Conservation (phyloP, 2,797 vertebrate species). For the Pteronotus mesoamericanus region DNA sequence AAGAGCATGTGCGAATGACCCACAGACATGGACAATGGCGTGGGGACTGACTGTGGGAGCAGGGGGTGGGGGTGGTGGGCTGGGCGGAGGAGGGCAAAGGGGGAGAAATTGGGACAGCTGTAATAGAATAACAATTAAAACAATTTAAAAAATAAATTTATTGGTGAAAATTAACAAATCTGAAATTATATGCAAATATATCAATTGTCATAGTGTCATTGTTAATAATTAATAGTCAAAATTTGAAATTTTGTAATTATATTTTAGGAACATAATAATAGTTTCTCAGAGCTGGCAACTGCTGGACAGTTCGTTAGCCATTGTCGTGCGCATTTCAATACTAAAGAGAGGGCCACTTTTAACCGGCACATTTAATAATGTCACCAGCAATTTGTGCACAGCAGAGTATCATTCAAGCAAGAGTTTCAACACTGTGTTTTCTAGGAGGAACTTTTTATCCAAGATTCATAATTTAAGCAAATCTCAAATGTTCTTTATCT, state of each 20-base stretch:
- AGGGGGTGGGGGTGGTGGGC: background rate
- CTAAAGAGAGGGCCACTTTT: background rate
- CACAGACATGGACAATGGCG: background rate
- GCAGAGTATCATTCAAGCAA: background rate
- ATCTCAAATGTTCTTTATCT: conserved; percentile 3
- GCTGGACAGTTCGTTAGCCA: background rate
- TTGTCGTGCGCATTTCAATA: background rate
- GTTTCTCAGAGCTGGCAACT: background rate
- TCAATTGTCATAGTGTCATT: background rate
- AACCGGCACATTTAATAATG: background rate
- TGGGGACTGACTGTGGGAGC: background rate
- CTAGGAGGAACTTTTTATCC: background rate
- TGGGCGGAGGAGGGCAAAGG: background rate
- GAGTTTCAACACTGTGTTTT: background rate
- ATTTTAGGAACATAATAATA: background rate
- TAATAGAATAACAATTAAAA: background rate
- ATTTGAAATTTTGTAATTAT: background rate
- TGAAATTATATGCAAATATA: background rate
- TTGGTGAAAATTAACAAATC: background rate
- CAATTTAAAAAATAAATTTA: too few relatives aligned
- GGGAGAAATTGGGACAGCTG: background rate
- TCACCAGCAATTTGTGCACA: background rate
- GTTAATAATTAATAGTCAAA: conserved; percentile 18
- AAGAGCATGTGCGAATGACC: background rate
- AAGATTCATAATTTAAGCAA: background rate